A percentile compares a stretch with the other conserved stretches of the same genome.
Conservation (phyloP, 2,797 vertebrate genomes). For the Coluber constrictor region DNA sequence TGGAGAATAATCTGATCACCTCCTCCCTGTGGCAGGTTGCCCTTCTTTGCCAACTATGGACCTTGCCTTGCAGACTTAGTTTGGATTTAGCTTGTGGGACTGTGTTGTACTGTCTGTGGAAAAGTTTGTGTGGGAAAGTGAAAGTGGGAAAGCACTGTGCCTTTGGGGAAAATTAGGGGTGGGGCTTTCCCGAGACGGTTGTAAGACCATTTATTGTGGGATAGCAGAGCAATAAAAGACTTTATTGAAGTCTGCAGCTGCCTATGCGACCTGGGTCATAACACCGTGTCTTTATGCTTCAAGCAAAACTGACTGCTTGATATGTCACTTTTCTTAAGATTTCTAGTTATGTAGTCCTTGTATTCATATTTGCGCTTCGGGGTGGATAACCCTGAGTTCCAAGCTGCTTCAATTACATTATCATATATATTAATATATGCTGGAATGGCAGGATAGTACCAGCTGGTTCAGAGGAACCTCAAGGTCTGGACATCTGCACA, state of each 20-base stretch:
- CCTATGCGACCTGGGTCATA: neutral
- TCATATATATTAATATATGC: neutral
- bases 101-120: neutral
- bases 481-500: neutral
- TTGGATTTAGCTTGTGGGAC: neutral
- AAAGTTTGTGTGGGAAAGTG: neutral
- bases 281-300: neutral
- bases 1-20: too few species aligned
- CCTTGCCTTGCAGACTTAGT: neutral
- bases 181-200: neutral
- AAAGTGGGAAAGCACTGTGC: neutral
- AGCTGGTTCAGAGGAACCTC: neutral
- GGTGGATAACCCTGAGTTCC: neutral
- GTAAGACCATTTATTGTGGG: neutral
- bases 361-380: neutral
- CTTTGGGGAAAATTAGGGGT: neutral
- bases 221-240: neutral
- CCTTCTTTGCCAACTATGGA: neutral
- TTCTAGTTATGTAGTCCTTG: neutral
- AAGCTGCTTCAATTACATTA: neutral
- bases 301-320: neutral
- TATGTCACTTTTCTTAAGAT: neutral
- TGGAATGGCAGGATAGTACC: neutral
- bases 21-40: too few species aligned
- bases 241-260: neutral